These are phyloP conservation scores for Hyles vespertilio DNA, from an alignment of 1,140 invertebrate species.

Conservation along the genomic window DNA sequence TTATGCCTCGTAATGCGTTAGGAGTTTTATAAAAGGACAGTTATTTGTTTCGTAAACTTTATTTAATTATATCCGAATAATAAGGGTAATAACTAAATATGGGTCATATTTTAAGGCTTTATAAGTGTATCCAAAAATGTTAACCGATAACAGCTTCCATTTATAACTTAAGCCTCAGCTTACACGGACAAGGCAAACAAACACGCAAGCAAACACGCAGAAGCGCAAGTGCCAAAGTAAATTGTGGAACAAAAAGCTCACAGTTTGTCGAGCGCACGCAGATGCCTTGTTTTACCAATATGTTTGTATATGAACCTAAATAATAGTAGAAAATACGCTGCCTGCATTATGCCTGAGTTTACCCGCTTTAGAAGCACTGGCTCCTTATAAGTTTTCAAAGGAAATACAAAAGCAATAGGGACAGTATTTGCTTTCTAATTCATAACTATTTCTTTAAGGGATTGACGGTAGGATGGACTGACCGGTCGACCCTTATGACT, in stretches of 20 bases:
- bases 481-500: no score
- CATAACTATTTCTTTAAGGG: no score
- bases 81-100: no score
- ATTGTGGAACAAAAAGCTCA: constrained; percentile 7
- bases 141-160: background rate
- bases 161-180: background rate
- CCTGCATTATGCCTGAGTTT: constrained; percentile 8
- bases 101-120: no score
- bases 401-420: no score
- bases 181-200: constrained; percentile 3
- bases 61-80: no score
- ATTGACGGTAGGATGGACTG: no score
- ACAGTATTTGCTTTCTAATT: no score
- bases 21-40: no score
- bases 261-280: constrained; percentile 4
- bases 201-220: constrained; percentile 5
- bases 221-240: constrained; percentile 3
- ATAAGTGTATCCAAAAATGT: no score
- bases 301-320: constrained; percentile 1
- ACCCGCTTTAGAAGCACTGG: constrained; percentile 2
- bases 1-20: no score
- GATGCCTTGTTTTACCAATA: constrained; percentile 2
- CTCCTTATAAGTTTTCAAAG: background rate
- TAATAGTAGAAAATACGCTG: background rate
- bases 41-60: no score